Evolutionary conservation across 2,113 vertebrate species (phyloP).

Genomic region (Petaurus breviceps): DNA sequence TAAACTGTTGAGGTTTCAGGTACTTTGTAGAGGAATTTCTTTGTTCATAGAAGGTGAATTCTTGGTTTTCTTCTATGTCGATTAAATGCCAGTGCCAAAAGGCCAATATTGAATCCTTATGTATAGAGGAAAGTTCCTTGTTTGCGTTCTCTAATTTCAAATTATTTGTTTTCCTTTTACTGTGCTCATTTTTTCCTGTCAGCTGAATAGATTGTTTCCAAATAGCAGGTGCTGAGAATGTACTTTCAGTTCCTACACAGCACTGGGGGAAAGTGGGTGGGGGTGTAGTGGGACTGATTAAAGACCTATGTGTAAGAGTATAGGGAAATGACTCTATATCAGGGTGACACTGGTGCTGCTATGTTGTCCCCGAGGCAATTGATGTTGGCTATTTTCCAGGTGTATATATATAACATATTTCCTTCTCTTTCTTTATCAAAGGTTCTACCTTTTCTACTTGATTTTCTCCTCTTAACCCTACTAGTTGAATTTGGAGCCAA

Average conservation of each 20-base stretch:
- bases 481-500: not conserved
- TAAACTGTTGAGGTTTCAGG: not conserved
- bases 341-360: not conserved
- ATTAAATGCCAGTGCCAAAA: not conserved
- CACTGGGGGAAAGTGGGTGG: slow-evolving; percentile 18
- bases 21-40: not conserved
- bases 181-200: slow-evolving; percentile 59
- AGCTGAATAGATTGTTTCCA: slow-evolving; percentile 68
- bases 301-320: slow-evolving; percentile 35
- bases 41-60: slow-evolving; percentile 18
- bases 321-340: not conserved
- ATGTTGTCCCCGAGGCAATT: not conserved
- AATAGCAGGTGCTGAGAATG: slow-evolving; percentile 73
- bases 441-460: not conserved
- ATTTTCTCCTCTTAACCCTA: not conserved
- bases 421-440: not conserved
- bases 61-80: slow-evolving; percentile 1
- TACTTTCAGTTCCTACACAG: slow-evolving; percentile 79
- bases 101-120: not conserved
- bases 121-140: not conserved
- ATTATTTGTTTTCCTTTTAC: slow-evolving; percentile 26
- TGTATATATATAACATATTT: not conserved
- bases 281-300: slow-evolving; percentile 41
- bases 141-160: slow-evolving; percentile 46
- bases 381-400: not conserved